Percentiles rank a stretch among this genome's conserved stretches.
Evolutionary conservation across 2,797 vertebrate species (phyloP).

Genomic region (Rhinella marina): DNA sequence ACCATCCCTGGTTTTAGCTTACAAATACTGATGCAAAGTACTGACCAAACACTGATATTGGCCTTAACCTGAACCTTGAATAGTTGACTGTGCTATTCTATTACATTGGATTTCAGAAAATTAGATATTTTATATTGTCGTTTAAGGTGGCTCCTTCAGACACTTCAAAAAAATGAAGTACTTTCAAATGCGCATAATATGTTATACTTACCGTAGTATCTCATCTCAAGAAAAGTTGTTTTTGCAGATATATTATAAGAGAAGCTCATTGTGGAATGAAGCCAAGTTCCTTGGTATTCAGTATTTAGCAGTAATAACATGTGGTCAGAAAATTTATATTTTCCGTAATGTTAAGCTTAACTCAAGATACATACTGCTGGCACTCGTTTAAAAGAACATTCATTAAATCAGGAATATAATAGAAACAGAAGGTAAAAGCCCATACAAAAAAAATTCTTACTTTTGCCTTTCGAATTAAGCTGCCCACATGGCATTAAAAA

Average conservation of each 20-base stretch:
- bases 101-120: not conserved
- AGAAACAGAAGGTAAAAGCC: not conserved
- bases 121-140: not conserved
- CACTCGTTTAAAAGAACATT: not conserved
- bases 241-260: not conserved
- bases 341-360: not conserved
- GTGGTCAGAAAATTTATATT: conserved; percentile 4
- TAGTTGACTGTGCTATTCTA: not conserved
- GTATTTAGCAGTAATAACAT: not conserved
- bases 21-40: no score
- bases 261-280: not conserved
- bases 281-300: not conserved
- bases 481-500: not conserved
- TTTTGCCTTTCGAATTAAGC: not conserved
- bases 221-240: not conserved
- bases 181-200: not conserved
- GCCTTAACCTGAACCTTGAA: not conserved
- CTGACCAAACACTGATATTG: no score
- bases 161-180: not conserved
- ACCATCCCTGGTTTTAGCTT: no score
- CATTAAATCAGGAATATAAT: not conserved
- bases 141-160: not conserved
- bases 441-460: not conserved
- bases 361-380: not conserved
- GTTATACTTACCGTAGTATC: not conserved